A percentile compares a stretch with the other conserved stretches of the same genome.
These are phyloP conservation scores for Zaprionus camerounensis DNA, from an alignment of 1,140 invertebrate species.

Conservation along the genomic window DNA sequence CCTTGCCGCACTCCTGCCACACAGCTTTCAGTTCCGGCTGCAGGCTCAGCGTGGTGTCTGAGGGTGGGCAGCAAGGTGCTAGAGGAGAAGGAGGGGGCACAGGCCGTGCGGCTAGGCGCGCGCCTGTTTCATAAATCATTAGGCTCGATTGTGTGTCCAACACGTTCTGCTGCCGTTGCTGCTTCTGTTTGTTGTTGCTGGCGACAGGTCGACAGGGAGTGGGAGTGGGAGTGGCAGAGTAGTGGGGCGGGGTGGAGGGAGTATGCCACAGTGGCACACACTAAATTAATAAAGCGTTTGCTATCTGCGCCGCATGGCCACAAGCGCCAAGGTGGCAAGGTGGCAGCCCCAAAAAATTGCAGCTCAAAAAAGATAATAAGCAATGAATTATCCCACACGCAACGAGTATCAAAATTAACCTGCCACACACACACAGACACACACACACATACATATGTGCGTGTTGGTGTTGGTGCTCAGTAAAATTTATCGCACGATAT, in stretches of 20 bases:
- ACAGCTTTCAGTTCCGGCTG: no score
- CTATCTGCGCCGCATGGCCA: conserved; percentile 50
- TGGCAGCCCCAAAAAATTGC: conserved; percentile 44
- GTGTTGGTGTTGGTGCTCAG: conserved; percentile 24
- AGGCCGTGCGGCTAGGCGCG: conserved; percentile 66
- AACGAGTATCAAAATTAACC: conserved; percentile 79
- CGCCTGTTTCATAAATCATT: conserved; percentile 78
- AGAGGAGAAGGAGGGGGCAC: not conserved
- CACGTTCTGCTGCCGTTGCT: conserved; percentile 52
- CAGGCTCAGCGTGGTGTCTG: not conserved
- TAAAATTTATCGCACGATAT: conserved; percentile 75
- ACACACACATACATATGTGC: not conserved
- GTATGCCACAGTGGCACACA: conserved; percentile 56
- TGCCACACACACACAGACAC: conserved; percentile 31
- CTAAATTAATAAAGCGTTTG: conserved; percentile 82
- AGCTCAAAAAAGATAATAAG: conserved; percentile 79
- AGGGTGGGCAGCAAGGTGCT: no score
- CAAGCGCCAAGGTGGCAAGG: not conserved
- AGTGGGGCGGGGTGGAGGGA: not conserved
- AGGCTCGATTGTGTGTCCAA: conserved; percentile 79
- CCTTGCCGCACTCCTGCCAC: not conserved
- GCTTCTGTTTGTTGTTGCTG: not conserved
- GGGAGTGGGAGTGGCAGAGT: not conserved
- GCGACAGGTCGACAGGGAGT: conserved; percentile 6
- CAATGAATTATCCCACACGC: conserved; percentile 82